Base-by-base conservation (phyloP, 2,113 vertebrate species). In the Nicator chloris region DNA sequence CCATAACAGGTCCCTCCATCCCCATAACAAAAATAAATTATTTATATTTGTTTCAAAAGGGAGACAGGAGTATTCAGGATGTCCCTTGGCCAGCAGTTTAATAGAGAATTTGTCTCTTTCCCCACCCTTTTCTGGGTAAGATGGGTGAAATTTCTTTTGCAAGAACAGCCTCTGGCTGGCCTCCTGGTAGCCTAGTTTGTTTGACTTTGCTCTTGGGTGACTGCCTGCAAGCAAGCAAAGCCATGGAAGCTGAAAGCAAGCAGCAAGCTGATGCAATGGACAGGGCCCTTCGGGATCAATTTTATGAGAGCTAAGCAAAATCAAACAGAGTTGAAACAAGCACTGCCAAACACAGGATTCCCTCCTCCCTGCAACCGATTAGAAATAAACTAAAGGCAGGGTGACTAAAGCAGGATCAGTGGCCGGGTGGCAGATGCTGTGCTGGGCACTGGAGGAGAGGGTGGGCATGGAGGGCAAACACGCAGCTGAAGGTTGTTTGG, bases 111-210 rank as follows among this genome's bases (percentile, higher is more conserved):
- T 92, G 80, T 86, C 76, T 86, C 47, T 94, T 92, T 95, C 95
- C 64, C 95, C 94, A 96, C 96, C 94, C 95, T 97, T 94, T 95
- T 96, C 96, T 94, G 95, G 93, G 94, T 95, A 95, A 91, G 70
- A 94, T 96, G 93, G 84, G 91, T 90, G 90, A 97, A 93, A 82
- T 86, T 91, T 95, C 93, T 93, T 95, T 95, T 92, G 94, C 89
- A 92, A 94, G 94, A 93, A 91, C 91, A 96, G 87, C 78, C 89
- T 95, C 92, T 97, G 95, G 95, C 96, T 96, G 96, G 90, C 95
- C 93, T 95, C 80, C 79, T 94, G 71, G 84, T 96, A 92, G 95
- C 90, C 82, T 95, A 77, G 91, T 96, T 95, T 93, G 59, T 91
- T 96, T 95, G 92, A 73, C 93, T 96, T 91, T 88, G 54, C 87